Conservation (phyloP, 2,797 vertebrate species). For the Clangula hyemalis region DNA sequence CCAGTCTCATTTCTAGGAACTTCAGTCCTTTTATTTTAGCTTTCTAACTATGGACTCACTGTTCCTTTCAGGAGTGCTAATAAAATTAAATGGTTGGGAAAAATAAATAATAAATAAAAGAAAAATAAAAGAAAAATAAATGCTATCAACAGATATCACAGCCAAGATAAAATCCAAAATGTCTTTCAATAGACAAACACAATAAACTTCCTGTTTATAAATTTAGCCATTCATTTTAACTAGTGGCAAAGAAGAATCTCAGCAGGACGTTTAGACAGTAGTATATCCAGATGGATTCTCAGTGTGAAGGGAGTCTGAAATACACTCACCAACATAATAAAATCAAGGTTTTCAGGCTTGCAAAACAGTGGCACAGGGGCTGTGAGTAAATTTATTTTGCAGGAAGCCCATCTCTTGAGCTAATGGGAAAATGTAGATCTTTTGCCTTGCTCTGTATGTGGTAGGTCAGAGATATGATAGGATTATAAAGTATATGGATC, state of each 20-base stretch:
- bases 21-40: not conserved
- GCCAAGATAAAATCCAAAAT: constrained; percentile 12
- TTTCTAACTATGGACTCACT: not conserved
- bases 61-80: not conserved
- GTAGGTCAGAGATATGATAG: constrained; percentile 72
- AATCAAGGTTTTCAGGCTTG: constrained; percentile 61
- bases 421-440: constrained; percentile 68
- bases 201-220: constrained; percentile 58
- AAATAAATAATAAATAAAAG: not conserved
- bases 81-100: constrained; percentile 2
- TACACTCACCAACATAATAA: constrained; percentile 70
- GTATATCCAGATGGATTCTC: constrained; percentile 81
- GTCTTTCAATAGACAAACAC: constrained; percentile 25
- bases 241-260: constrained; percentile 72
- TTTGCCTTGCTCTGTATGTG: constrained; percentile 65
- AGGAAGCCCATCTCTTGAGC: constrained; percentile 48
- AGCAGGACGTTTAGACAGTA: constrained; percentile 72
- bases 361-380: constrained; percentile 35
- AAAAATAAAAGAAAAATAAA: not conserved
- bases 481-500: constrained; percentile 81
- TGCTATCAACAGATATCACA: not conserved
- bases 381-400: constrained; percentile 69
- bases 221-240: constrained; percentile 61
- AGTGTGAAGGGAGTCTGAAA: constrained; percentile 78
- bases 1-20: constrained; percentile 3